Evolutionary conservation across 2,888 invertebrate species (phyloP), one percentile per base, ranked within the genome.

Genomic region (Drosophila greeni): DNA sequence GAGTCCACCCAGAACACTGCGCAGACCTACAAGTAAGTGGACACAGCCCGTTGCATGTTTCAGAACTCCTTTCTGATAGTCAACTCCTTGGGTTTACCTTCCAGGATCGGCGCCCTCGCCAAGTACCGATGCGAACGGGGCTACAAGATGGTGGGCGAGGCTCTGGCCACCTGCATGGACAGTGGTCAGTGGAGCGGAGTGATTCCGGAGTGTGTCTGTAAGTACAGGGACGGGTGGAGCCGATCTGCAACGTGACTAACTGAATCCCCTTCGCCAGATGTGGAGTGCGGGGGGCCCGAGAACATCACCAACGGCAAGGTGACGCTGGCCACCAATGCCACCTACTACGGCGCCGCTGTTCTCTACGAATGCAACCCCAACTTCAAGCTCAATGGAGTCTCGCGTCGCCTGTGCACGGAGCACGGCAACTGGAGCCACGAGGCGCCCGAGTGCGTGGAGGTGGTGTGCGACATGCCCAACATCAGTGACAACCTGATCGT

Each of bases 351-450:
- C 1, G 95, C 95, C 0, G 93, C 95, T 2, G 95, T 92, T 0
- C 90, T 96, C 8, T 97, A 97, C 86, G 94, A 95, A 76, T 97
- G 97, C 84, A 91, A 94, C 60, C 90, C 91, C 3, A 94, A 96
- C 85, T 97, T 92, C 89, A 93, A 94, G 85, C 89, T 97, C 12
- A 94, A 94, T 73, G 97, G 97, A 0, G 94, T 95, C 4, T 94
- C 95, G 3, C 91, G 96, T 54, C 90, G 97, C 64, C 88, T 95
- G 53, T 97, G 97, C 84, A 91, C 95, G 55, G 96, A 97, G 84
- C 94, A 97, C 85, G 96, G 94, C 51, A 96, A 95, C 0, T 97
- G 97, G 97, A 95, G 95, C 82, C 94, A 95, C 18, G 95, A 94
- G 62, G 89, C 93, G 0, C 96, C 97, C 0, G 86, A 89, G n/a